Percentiles rank a stretch among this genome's conserved stretches.
Evolutionary conservation across 2,888 invertebrate genomes (phyloP).

Genomic region (Oxycera nigricornis): DNA sequence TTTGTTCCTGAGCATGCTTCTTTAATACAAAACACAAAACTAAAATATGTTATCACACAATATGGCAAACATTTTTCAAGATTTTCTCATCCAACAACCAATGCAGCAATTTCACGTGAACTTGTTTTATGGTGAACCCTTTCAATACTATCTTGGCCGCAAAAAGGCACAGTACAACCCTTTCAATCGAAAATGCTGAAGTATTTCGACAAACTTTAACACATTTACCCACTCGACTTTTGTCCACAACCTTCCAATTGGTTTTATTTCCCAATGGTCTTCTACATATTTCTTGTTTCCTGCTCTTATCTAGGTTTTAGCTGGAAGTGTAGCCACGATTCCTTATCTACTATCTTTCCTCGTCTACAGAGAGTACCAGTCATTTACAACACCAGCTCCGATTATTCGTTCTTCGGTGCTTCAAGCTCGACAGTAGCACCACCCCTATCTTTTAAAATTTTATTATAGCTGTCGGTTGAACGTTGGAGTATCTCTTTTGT

Average conservation of each 20-base stretch:
- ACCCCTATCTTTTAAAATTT: conserved; percentile 27
- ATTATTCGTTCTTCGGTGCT: not conserved
- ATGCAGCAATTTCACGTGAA: not conserved
- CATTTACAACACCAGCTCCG: not conserved
- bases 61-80: too few relatives aligned
- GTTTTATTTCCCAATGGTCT: conserved; percentile 24
- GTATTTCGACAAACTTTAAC: conserved; percentile 39
- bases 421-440: not conserved
- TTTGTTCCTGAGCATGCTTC: too few relatives aligned
- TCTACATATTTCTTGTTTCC: conserved; percentile 13
- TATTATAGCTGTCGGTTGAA: conserved; percentile 1
- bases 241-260: conserved; percentile 28
- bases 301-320: conserved; percentile 12
- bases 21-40: too few relatives aligned
- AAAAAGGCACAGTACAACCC: conserved; percentile 25
- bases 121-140: conserved; percentile 11
- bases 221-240: conserved; percentile 21
- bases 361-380: not conserved
- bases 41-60: too few relatives aligned
- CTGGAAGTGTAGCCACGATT: conserved; percentile 5
- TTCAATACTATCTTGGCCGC: conserved; percentile 2
- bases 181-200: conserved; percentile 35
- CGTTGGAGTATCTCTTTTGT: not conserved
- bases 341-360: not conserved
- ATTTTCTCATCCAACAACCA: too few relatives aligned